Evolutionary conservation across 2,113 vertebrate species (phyloP).

Genomic region (Pseudorasbora parva): DNA sequence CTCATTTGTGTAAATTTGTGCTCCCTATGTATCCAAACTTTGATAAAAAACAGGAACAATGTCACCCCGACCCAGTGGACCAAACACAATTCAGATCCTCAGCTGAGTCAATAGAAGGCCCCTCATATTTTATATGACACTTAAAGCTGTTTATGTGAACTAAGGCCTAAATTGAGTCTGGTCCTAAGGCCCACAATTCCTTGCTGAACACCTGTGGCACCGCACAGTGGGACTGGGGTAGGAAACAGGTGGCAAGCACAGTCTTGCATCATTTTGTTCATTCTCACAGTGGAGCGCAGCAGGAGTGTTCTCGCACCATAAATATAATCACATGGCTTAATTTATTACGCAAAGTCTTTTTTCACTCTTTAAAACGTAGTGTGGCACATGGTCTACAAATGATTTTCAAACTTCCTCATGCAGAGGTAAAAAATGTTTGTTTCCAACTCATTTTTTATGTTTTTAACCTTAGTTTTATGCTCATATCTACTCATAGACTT

Average conservation of each 20-base stretch:
- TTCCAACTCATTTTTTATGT: background rate
- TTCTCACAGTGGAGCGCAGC: slow-evolving; percentile 44
- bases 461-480: background rate
- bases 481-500: background rate
- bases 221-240: slow-evolving; percentile 14
- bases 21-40: slow-evolving; percentile 20
- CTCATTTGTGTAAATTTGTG: background rate
- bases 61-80: slow-evolving; percentile 18
- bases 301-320: background rate
- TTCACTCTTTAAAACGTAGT: background rate
- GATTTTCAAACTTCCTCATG: too few species aligned
- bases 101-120: slow-evolving; percentile 55
- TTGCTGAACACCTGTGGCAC: slow-evolving; percentile 42
- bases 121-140: slow-evolving; percentile 33
- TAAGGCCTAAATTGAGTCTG: background rate
- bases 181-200: background rate
- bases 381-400: background rate
- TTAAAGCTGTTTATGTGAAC: slow-evolving; percentile 47
- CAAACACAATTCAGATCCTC: slow-evolving; percentile 27
- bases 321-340: slow-evolving; percentile 39
- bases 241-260: slow-evolving; percentile 50
- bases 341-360: background rate
- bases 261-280: slow-evolving; percentile 20
- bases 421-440: too few species aligned
- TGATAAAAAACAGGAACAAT: slow-evolving; percentile 41